A percentile compares a stretch with the other conserved stretches of the same genome.
phyloP scores from a whole-genome alignment of 2,113 vertebrate species.

The Nansenia antarctica region DNA sequence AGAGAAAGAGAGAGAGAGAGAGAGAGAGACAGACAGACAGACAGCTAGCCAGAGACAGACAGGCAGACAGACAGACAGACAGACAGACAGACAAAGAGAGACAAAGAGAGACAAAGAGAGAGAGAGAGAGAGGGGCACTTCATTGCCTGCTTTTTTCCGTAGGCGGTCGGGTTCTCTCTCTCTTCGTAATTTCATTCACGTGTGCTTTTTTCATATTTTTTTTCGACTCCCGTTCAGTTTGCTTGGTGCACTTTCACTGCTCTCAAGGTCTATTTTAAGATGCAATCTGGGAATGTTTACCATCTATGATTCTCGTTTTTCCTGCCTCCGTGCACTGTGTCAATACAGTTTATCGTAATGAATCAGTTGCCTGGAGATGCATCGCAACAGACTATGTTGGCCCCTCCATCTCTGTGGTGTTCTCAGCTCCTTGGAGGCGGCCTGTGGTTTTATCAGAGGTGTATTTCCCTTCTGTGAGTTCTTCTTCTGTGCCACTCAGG shows the following conservation, averaged over 20 bases:
- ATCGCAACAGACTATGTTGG: slow-evolving; percentile 23
- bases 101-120: not conserved
- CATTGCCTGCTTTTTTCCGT: slow-evolving; percentile 32
- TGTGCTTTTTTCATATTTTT: slow-evolving; percentile 37
- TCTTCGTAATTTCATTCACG: slow-evolving; percentile 47
- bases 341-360: slow-evolving; percentile 62
- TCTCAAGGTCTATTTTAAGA: slow-evolving; percentile 53
- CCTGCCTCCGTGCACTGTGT: slow-evolving; percentile 44
- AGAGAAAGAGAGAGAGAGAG: not conserved
- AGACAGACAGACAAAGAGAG: too few relatives aligned
- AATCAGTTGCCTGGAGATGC: slow-evolving; percentile 53
- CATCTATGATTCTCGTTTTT: slow-evolving; percentile 43
- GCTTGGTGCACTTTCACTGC: slow-evolving; percentile 26
- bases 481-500: not conserved
- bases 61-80: not conserved
- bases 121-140: not conserved
- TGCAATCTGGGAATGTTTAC: slow-evolving; percentile 64
- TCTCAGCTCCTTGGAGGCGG: slow-evolving; percentile 13
- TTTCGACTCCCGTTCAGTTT: slow-evolving; percentile 35
- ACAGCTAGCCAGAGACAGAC: not conserved
- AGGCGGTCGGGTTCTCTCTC: too few relatives aligned
- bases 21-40: not conserved
- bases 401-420: slow-evolving; percentile 22
- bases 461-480: not conserved
- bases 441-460: slow-evolving; percentile 11